Percentiles rank a stretch among this genome's conserved stretches.
Conservation (phyloP, 2,888 invertebrate species). For the Thelaira solivaga region DNA sequence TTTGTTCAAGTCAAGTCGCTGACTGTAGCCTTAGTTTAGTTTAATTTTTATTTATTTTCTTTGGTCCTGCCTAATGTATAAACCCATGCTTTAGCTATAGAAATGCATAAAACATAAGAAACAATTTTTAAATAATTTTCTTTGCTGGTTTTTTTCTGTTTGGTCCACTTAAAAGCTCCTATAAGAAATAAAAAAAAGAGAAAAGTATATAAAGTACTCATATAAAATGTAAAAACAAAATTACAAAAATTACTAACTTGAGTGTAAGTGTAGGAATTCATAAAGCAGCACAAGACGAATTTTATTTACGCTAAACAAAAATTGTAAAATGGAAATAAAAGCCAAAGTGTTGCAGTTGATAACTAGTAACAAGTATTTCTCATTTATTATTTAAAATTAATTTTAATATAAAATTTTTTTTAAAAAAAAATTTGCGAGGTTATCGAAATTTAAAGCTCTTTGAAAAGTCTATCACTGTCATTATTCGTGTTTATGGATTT, state of each 20-base stretch:
- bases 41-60: neutral
- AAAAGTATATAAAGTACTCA: slow-evolving; percentile 28
- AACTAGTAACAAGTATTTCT: too few species aligned
- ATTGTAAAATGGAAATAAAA: neutral
- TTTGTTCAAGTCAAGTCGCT: too few species aligned
- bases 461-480: too few species aligned
- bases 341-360: too few species aligned
- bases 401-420: too few species aligned
- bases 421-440: too few species aligned
- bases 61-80: neutral
- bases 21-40: too few species aligned
- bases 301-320: neutral
- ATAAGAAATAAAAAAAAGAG: slow-evolving; percentile 11
- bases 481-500: too few species aligned
- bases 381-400: too few species aligned
- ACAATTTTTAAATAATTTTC: slow-evolving; percentile 34
- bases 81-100: neutral
- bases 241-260: neutral
- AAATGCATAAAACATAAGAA: slow-evolving; percentile 27
- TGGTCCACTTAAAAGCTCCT: slow-evolving; percentile 27
- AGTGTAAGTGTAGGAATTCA: neutral
- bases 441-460: too few species aligned
- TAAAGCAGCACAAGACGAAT: neutral
- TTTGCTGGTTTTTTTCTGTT: neutral
- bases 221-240: slow-evolving; percentile 27